Percentiles rank a stretch among this genome's conserved stretches.
These are phyloP conservation scores for Chrysolina haemoptera DNA, from an alignment of 2,888 invertebrate genomes.

Conservation along the genomic window DNA sequence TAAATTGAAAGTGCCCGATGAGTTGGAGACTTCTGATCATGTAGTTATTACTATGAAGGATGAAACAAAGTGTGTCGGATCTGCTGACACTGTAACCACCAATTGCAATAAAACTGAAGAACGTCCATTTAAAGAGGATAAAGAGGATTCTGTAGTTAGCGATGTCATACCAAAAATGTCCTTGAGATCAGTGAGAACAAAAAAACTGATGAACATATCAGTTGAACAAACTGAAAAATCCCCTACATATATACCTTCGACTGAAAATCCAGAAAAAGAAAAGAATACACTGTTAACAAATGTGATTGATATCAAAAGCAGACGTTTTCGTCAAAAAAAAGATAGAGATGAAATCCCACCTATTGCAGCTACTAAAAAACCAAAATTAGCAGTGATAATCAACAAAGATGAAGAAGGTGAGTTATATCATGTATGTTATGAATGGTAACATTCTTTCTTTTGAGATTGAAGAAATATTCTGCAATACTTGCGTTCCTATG, in stretches of 20 bases:
- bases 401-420: slow-evolving; percentile 34
- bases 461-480: no score
- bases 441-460: no score
- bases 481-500: no score
- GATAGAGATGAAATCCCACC: slow-evolving; percentile 30
- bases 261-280: not conserved
- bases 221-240: not conserved
- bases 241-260: not conserved
- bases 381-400: slow-evolving; percentile 37
- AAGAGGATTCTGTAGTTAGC: slow-evolving; percentile 9
- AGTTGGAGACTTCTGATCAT: not conserved
- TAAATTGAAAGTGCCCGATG: slow-evolving; percentile 23
- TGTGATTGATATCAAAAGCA: slow-evolving; percentile 41
- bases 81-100: not conserved
- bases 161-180: slow-evolving; percentile 36
- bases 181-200: slow-evolving; percentile 44
- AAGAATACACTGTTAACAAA: slow-evolving; percentile 37
- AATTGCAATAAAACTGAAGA: slow-evolving; percentile 22
- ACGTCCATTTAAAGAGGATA: slow-evolving; percentile 15
- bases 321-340: slow-evolving; percentile 39
- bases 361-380: slow-evolving; percentile 36
- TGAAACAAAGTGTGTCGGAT: slow-evolving; percentile 17
- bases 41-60: not conserved
- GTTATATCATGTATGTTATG: not conserved
- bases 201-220: slow-evolving; percentile 28